A percentile compares a stretch with the other conserved stretches of the same genome.
These are phyloP conservation scores for Scomber colias DNA, from an alignment of 2,113 vertebrate species.

Conservation along the genomic window DNA sequence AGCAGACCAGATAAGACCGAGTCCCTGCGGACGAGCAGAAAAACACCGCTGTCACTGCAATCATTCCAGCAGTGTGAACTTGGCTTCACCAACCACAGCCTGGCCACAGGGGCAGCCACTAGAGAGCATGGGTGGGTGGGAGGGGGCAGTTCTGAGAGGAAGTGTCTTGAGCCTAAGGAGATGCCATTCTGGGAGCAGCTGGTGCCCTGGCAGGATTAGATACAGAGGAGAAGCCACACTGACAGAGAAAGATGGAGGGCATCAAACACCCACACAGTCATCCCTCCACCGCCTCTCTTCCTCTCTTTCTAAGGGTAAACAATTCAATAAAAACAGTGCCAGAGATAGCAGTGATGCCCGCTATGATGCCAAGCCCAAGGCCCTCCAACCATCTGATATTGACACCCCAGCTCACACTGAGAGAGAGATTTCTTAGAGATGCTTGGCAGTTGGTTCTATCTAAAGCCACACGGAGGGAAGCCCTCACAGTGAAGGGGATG, in stretches of 20 bases:
- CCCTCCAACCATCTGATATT: conserved; percentile 61
- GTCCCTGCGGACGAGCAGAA: conserved; percentile 46
- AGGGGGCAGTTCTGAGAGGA: conserved; percentile 38
- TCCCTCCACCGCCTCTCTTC: not conserved
- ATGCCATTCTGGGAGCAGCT: conserved; percentile 67
- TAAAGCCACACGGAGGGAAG: conserved; percentile 21
- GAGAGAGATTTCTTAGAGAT: conserved; percentile 47
- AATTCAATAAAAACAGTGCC: conserved; percentile 60
- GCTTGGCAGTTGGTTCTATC: conserved; percentile 23
- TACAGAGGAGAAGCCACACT: conserved; percentile 59
- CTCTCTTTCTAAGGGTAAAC: conserved; percentile 49
- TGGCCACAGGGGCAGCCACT: conserved; percentile 30
- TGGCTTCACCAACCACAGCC: conserved; percentile 31
- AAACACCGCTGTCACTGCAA: conserved; percentile 67
- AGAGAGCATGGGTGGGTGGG: conserved; percentile 28
- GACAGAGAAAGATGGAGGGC: conserved; percentile 75
- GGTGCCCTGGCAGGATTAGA: conserved; percentile 69
- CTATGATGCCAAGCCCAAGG: conserved; percentile 52
- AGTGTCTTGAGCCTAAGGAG: conserved; percentile 66
- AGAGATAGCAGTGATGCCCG: conserved; percentile 49
- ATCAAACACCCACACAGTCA: conserved; percentile 65
- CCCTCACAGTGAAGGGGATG: not conserved
- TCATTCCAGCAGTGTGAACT: conserved; percentile 71
- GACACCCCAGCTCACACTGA: conserved; percentile 33
- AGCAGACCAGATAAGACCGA: conserved; percentile 48